phyloP scores from a whole-genome alignment of 2,888 invertebrate species.

The Cerastis rubricosa region DNA sequence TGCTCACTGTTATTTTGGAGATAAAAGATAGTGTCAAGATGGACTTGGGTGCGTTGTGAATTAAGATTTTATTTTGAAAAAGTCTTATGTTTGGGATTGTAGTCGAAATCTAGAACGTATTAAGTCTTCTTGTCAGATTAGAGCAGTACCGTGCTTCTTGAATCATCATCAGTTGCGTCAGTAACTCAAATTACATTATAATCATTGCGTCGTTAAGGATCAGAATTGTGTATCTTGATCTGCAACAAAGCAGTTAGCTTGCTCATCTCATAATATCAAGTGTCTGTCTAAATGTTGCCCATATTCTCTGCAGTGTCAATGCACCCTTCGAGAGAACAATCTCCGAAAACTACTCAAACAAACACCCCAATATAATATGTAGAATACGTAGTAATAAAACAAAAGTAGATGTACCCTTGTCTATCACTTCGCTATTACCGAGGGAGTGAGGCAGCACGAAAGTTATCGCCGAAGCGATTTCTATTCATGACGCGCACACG shows the following conservation, averaged over 20 bases:
- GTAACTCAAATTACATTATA: background rate
- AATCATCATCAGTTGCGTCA: conserved; percentile 4
- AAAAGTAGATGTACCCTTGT: conserved; percentile 76
- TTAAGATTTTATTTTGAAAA: conserved; percentile 30
- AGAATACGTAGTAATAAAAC: conserved; percentile 77
- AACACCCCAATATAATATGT: conserved; percentile 70
- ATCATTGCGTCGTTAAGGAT: background rate
- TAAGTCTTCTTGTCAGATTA: background rate
- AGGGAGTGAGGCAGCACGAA: conserved; percentile 69
- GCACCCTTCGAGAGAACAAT: conserved; percentile 30
- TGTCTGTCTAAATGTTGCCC: background rate
- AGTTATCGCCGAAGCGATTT: conserved; percentile 85
- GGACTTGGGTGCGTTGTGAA: conserved; percentile 31
- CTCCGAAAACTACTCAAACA: conserved; percentile 43
- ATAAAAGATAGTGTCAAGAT: conserved; percentile 45
- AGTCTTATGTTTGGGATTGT: background rate
- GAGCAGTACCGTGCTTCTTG: background rate
- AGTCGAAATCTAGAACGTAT: conserved; percentile 8
- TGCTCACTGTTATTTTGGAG: conserved; percentile 37
- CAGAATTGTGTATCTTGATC: conserved; percentile 11
- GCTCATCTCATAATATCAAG: conserved; percentile 1
- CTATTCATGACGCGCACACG: conserved; percentile 83
- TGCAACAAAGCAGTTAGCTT: background rate
- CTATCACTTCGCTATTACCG: conserved; percentile 73
- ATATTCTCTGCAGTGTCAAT: conserved; percentile 26